A percentile compares a stretch with the other conserved stretches of the same genome.
phyloP scores from a whole-genome alignment of 2,113 vertebrate species.

The Thalassarche chlororhynchos region DNA sequence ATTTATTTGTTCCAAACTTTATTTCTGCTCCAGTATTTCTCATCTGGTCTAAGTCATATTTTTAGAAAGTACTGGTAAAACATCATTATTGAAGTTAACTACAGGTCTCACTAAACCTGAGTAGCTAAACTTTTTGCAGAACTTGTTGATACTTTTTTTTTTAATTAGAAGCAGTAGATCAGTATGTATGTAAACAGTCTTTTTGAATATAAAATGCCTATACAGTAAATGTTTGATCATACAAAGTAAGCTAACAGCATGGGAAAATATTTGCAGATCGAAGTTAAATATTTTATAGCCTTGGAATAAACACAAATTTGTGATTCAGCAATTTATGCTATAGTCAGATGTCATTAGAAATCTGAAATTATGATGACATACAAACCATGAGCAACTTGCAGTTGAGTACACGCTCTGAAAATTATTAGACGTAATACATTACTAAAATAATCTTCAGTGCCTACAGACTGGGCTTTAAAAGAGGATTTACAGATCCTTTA shows the following conservation, averaged over 20 bases:
- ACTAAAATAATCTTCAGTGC: background rate
- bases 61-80: background rate
- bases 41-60: background rate
- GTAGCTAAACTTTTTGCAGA: background rate
- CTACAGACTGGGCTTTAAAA: background rate
- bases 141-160: background rate
- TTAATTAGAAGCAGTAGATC: background rate
- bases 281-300: background rate
- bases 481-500: background rate
- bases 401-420: background rate
- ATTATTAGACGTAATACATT: background rate
- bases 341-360: background rate
- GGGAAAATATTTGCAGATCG: background rate
- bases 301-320: background rate
- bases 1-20: background rate
- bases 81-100: background rate
- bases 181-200: background rate
- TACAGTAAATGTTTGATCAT: background rate
- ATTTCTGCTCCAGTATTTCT: background rate
- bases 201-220: background rate
- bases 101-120: background rate
- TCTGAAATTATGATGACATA: background rate
- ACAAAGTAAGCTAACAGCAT: background rate
- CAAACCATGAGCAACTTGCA: background rate
- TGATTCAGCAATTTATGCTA: background rate